Conservation (phyloP, 2,888 invertebrate species). For the Ectobius pallidus region DNA sequence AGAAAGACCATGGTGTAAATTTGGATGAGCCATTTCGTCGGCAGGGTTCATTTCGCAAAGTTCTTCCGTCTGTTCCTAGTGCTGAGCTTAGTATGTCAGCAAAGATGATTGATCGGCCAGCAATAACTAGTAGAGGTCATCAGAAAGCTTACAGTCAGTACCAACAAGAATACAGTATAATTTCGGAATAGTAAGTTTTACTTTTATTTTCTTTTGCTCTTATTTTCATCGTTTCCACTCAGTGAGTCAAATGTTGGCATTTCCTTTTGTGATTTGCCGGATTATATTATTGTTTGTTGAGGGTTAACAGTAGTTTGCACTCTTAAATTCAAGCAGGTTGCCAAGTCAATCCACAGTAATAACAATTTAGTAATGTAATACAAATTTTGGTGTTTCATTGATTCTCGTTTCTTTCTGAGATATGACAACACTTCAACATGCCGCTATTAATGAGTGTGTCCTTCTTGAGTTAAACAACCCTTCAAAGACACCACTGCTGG, state of each 20-base stretch:
- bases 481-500: too few species aligned
- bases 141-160: slow-evolving; percentile 75
- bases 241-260: too few species aligned
- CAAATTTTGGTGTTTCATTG: too few species aligned
- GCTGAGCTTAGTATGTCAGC: slow-evolving; percentile 64
- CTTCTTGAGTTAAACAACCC: too few species aligned
- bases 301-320: too few species aligned
- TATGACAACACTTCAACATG: too few species aligned
- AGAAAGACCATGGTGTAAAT: slow-evolving; percentile 51
- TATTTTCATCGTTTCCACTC: background rate
- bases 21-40: slow-evolving; percentile 52
- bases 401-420: too few species aligned
- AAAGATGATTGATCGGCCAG: slow-evolving; percentile 61
- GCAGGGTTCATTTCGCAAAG: slow-evolving; percentile 63
- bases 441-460: too few species aligned
- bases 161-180: slow-evolving; percentile 86
- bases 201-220: slow-evolving; percentile 51
- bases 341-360: background rate
- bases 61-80: slow-evolving; percentile 59
- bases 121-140: slow-evolving; percentile 52
- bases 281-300: too few species aligned
- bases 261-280: too few species aligned
- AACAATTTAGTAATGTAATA: background rate
- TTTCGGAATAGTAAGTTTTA: slow-evolving; percentile 87
- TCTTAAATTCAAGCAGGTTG: too few species aligned